Evolutionary conservation across 2,113 vertebrate genomes (phyloP).

Genomic region (Gymnogyps californianus): DNA sequence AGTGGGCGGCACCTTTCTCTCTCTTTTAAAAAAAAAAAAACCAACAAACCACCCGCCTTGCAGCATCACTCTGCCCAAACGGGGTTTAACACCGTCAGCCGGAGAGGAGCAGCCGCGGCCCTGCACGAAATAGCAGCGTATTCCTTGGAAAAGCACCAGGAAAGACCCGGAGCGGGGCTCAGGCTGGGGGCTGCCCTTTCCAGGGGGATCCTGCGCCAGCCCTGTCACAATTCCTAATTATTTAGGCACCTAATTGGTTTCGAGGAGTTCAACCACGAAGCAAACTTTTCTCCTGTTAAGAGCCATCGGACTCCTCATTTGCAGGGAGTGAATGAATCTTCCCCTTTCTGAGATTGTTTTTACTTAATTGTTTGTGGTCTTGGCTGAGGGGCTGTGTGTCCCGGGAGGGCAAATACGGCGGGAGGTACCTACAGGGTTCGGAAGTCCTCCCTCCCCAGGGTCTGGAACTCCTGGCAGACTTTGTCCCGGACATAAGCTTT

Average conservation of each 20-base stretch:
- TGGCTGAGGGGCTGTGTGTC: no score
- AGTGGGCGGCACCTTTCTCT: not conserved
- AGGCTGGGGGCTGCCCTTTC: not conserved
- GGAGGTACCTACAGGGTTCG: conserved; percentile 69
- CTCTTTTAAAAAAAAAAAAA: not conserved
- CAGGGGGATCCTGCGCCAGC: not conserved
- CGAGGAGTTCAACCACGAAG: not conserved
- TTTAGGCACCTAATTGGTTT: not conserved
- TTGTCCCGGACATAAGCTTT: conserved; percentile 71
- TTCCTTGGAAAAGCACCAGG: not conserved
- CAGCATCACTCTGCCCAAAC: not conserved
- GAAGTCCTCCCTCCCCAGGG: conserved; percentile 73
- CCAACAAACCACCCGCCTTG: no score
- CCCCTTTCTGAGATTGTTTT: not conserved
- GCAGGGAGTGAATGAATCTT: not conserved
- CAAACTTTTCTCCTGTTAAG: not conserved
- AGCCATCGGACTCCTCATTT: not conserved
- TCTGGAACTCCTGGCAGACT: conserved; percentile 70
- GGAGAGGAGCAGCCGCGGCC: not conserved
- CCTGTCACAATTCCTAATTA: no score
- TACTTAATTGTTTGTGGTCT: not conserved
- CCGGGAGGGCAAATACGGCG: not conserved
- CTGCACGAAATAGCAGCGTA: fast-evolving
- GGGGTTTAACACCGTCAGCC: fast-evolving
- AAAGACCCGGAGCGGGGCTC: not conserved